Conservation (phyloP, 2,888 invertebrate genomes). For the Leucophenga montana region DNA sequence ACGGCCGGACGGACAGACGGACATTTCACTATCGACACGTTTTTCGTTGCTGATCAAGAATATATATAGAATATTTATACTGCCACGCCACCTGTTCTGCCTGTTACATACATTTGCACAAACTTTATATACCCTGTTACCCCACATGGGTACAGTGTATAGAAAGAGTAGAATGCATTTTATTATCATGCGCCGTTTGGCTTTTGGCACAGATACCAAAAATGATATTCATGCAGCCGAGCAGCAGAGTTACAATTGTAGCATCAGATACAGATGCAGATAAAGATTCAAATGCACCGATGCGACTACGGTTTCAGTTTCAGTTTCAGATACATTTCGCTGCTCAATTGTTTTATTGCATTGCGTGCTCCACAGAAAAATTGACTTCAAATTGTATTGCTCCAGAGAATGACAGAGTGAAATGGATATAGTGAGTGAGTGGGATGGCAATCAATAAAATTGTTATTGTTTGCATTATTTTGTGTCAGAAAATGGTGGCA, state of each 20-base stretch:
- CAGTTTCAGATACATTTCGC: background rate
- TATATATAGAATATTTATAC: no score
- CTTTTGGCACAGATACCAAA: conserved; percentile 5
- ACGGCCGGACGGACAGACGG: no score
- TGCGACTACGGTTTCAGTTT: background rate
- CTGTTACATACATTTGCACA: no score
- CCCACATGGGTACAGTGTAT: background rate
- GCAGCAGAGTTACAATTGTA: background rate
- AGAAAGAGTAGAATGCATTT: conserved; percentile 2
- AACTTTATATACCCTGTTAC: no score
- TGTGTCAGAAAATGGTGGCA: background rate
- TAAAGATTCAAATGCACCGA: background rate
- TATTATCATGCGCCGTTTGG: background rate
- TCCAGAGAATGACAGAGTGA: no score
- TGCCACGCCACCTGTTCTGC: no score
- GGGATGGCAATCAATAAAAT: conserved; percentile 16
- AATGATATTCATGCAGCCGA: background rate
- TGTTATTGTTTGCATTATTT: conserved; percentile 22
- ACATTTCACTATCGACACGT: no score
- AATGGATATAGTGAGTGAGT: background rate
- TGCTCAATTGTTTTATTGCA: conserved; percentile 59
- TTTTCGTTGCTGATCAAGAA: no score
- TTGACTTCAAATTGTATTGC: background rate
- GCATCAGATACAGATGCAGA: background rate
- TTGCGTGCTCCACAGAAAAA: conserved; percentile 42